A percentile compares a stretch with the other conserved stretches of the same genome.
Evolutionary conservation across 2,113 vertebrate species (phyloP).

Genomic region (Gymnocephalus cernua): DNA sequence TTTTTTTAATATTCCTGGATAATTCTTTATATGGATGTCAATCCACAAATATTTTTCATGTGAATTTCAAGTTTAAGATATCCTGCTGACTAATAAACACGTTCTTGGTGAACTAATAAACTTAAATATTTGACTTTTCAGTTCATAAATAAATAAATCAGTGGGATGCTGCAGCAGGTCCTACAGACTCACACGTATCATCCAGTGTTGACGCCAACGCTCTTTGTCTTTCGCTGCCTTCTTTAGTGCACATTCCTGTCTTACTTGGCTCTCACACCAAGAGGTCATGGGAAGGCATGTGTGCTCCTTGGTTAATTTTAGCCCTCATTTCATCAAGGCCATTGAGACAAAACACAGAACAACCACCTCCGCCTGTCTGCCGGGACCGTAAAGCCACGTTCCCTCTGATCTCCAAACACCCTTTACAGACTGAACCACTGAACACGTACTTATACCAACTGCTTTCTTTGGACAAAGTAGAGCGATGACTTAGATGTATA

Average conservation of each 20-base stretch:
- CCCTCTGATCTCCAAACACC: conserved; percentile 52
- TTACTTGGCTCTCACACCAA: conserved; percentile 59
- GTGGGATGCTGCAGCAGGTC: conserved; percentile 14
- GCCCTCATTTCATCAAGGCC: conserved; percentile 70
- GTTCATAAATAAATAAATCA: background rate
- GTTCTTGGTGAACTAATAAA: background rate
- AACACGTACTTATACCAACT: conserved; percentile 7
- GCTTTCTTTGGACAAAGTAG: conserved; percentile 32
- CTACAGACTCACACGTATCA: background rate
- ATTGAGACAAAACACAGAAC: conserved; percentile 73
- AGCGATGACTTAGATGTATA: conserved; percentile 1
- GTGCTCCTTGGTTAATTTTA: conserved; percentile 77
- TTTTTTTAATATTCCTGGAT: background rate
- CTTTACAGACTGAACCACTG: background rate
- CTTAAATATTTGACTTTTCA: background rate
- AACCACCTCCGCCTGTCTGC: conserved; percentile 20
- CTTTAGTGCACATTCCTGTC: conserved; percentile 57
- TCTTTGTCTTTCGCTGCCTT: conserved; percentile 21
- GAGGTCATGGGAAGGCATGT: conserved; percentile 68
- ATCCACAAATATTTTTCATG: background rate
- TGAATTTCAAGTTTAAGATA: background rate
- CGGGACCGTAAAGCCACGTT: background rate
- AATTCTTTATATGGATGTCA: background rate
- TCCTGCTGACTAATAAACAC: background rate
- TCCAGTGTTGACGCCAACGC: background rate